phyloP scores from a whole-genome alignment of 64 coral and sea anemone genomes.

The Montipora capricornis region DNA sequence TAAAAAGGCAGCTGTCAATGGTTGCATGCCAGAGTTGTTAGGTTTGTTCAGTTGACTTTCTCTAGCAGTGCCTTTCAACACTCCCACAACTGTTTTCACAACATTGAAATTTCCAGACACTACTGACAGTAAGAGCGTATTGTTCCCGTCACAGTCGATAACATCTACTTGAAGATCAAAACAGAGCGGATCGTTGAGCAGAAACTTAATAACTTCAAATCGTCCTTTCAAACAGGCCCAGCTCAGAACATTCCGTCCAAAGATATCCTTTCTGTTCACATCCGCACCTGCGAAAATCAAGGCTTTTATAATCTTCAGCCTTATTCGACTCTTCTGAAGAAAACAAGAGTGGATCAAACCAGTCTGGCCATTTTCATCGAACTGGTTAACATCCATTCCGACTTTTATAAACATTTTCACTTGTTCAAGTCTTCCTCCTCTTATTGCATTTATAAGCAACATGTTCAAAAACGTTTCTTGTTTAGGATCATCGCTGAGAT shows the following conservation, averaged over 20 bases:
- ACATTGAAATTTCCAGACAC: slow-evolving; percentile 72
- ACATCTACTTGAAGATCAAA: slow-evolving; percentile 66
- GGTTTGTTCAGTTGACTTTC: slow-evolving; percentile 51
- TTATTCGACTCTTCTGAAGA: slow-evolving; percentile 58
- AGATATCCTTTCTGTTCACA: slow-evolving; percentile 64
- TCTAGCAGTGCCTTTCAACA: slow-evolving; percentile 27
- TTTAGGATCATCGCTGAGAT: background rate
- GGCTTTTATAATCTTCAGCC: slow-evolving; percentile 71
- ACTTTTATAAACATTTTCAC: slow-evolving; percentile 85
- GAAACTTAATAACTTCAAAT: slow-evolving; percentile 47
- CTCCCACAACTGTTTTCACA: slow-evolving; percentile 55
- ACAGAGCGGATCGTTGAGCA: slow-evolving; percentile 56
- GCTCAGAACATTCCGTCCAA: slow-evolving; percentile 57
- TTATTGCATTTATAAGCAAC: slow-evolving; percentile 77
- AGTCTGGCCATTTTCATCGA: slow-evolving; percentile 80
- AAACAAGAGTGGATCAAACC: slow-evolving; percentile 81
- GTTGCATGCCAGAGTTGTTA: slow-evolving; percentile 95
- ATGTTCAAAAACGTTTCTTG: background rate
- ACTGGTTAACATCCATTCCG: slow-evolving; percentile 72
- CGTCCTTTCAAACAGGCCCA: slow-evolving; percentile 82
- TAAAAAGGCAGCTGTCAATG: slow-evolving; percentile 78
- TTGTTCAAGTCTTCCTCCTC: slow-evolving; percentile 56
- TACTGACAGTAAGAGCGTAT: slow-evolving; percentile 70
- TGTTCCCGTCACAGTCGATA: slow-evolving; percentile 77
- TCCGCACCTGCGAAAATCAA: slow-evolving; percentile 61